Percentiles rank a stretch among this genome's conserved stretches.
These are phyloP conservation scores for Acleris holmiana DNA, from an alignment of 2,888 invertebrate species.

Conservation along the genomic window DNA sequence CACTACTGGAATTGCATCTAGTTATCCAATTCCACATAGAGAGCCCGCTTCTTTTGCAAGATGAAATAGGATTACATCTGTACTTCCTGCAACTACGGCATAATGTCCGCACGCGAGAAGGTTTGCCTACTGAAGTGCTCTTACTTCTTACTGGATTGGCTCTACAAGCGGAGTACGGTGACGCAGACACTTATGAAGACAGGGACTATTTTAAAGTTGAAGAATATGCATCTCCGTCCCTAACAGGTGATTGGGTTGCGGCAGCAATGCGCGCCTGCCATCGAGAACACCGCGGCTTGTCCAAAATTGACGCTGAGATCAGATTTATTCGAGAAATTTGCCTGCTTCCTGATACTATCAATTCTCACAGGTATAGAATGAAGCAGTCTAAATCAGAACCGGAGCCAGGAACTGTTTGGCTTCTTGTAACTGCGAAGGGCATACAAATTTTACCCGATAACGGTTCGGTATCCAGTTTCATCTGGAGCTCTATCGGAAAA, in stretches of 20 bases:
- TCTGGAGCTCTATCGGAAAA: constrained; percentile 98
- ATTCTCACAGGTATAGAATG: constrained; percentile 94
- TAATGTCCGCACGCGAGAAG: constrained; percentile 90
- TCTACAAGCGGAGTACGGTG: constrained; percentile 96
- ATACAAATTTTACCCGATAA: constrained; percentile 93
- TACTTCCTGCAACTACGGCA: constrained; percentile 97
- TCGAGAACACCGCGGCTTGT: constrained; percentile 91
- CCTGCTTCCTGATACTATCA: constrained; percentile 91
- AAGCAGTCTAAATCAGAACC: constrained; percentile 90
- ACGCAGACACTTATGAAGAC: constrained; percentile 81
- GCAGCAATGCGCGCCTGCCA: constrained; percentile 90
- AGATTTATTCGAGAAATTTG: constrained; percentile 96
- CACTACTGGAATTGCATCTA: constrained; percentile 94
- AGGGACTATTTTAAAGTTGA: constrained; percentile 89
- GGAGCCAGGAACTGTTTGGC: constrained; percentile 91
- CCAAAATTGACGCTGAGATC: constrained; percentile 91
- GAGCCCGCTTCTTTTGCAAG: constrained; percentile 94
- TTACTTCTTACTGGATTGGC: constrained; percentile 94
- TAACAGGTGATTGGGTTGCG: constrained; percentile 85
- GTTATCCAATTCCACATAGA: constrained; percentile 97
- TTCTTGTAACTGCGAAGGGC: constrained; percentile 96
- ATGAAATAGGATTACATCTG: constrained; percentile 95
- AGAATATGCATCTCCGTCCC: constrained; percentile 91
- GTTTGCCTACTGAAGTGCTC: constrained; percentile 85
- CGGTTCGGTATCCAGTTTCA: constrained; percentile 89